A percentile compares a stretch with the other conserved stretches of the same genome.
Evolutionary conservation across 2,113 vertebrate species (phyloP).

Genomic region (Microtus richardsoni): DNA sequence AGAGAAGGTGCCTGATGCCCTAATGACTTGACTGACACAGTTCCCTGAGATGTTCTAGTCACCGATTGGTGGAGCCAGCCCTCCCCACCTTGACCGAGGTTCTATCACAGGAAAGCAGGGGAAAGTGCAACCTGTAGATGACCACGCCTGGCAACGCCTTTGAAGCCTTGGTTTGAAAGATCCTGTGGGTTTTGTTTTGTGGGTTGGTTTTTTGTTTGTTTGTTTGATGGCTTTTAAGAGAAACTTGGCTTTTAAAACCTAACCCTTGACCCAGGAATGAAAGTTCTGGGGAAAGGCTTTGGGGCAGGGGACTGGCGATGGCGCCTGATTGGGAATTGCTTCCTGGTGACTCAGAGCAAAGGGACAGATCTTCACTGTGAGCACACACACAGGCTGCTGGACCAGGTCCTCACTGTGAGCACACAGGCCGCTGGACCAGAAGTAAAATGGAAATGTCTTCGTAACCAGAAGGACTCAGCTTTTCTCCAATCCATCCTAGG

Average conservation of each 20-base stretch:
- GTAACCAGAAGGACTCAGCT: background rate
- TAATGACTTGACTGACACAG: background rate
- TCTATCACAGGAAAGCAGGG: background rate
- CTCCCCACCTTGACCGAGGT: background rate
- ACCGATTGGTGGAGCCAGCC: background rate
- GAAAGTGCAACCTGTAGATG: background rate
- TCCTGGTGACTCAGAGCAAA: background rate
- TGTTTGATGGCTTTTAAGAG: background rate
- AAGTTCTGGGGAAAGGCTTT: background rate
- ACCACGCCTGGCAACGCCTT: no score
- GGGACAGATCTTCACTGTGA: background rate
- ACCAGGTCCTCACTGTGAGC: background rate
- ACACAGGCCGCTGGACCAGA: background rate
- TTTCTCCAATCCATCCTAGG: background rate
- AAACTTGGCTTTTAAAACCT: background rate
- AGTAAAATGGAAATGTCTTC: background rate
- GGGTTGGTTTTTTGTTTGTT: no score
- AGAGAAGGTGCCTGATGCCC: background rate
- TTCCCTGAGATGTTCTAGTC: background rate
- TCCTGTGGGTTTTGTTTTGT: background rate
- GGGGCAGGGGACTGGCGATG: background rate
- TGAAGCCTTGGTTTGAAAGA: background rate
- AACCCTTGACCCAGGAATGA: background rate
- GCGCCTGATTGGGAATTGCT: no score
- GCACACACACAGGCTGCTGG: no score